Evolutionary conservation across 2,797 vertebrate species (phyloP), one percentile per base, ranked within the genome.

Genomic region (Oreochromis mossambicus): DNA sequence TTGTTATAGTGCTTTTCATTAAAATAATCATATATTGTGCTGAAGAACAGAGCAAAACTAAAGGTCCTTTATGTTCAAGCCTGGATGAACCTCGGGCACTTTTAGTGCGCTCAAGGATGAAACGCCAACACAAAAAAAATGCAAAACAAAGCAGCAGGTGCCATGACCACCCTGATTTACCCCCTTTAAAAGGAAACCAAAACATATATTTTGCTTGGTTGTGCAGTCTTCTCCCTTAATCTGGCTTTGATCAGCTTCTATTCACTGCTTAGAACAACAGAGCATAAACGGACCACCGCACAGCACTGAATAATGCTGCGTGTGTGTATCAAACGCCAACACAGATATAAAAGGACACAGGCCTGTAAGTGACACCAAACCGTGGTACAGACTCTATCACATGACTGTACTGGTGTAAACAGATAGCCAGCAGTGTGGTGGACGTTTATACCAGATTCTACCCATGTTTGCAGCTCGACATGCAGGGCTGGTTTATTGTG

Each of bases 61-160:
- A 48, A 8, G 24, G 15, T 32, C 4, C 10, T 48, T 0, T 19
- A 73, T 19, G 9, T 0, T 29, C 15, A 75, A 75, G 2, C 0
- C 26, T 50, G 15, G 17, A 5, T 50, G 26, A 50, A 50, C 43
- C 26, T 75, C 17, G 5, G 43, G 10, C 46, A 50, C 3, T 73
- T 46, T 73, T 48, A 75, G 15, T 50, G 43, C 2, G 10, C 66
- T 43, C 2, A 4, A 70, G 24, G 10, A 46, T 32, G 43, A 73
- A 73, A 48, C 24, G 3, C 15, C 36, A 24, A 21, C 36, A 43
- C 36, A 29, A 75, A 26, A 24, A 24, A 29, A 32, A 10, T 32
- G 43, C 10, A 75, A 36, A 48, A 32, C 17, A 75, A 50, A 75
- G 26, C 6, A 32, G 17, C 43, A 75, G 6, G 5, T 50, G 10